Percentiles rank a stretch among this genome's conserved stretches.
These are phyloP conservation scores for Onychomys arenicola DNA, from an alignment of 2,797 vertebrate genomes.

Conservation along the genomic window DNA sequence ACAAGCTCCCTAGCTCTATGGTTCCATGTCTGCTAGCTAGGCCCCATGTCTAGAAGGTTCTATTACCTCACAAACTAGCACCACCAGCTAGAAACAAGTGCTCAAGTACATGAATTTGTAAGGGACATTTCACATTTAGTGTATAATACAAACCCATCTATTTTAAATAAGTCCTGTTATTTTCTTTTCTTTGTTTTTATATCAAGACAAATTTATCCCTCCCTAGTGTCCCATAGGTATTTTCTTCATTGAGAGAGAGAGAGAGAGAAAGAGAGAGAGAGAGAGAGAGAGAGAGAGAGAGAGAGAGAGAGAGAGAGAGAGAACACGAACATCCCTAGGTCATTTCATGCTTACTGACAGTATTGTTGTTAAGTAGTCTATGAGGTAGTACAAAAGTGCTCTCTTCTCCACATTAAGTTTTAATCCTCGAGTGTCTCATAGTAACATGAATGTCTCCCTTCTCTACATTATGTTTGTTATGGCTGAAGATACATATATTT, in stretches of 20 bases:
- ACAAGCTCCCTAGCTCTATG: background rate
- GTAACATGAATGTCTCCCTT: background rate
- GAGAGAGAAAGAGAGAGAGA: too few species aligned
- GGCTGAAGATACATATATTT: background rate
- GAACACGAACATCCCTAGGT: background rate
- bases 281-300: too few species aligned
- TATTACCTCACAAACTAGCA: background rate
- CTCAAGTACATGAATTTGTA: background rate
- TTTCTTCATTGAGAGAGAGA: background rate
- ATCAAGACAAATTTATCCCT: background rate
- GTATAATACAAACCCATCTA: background rate
- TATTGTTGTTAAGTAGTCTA: background rate
- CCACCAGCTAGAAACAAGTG: too few species aligned
- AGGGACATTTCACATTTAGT: background rate
- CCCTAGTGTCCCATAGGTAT: background rate
- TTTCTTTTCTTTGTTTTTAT: slow-evolving; percentile 35
- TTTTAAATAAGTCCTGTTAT: background rate
- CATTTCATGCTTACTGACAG: background rate
- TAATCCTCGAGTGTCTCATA: background rate
- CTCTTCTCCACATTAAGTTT: background rate
- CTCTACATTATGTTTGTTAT: background rate
- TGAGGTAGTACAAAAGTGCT: background rate
- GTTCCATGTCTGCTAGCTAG: background rate
- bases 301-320: too few species aligned
- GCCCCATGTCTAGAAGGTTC: too few species aligned